Evolutionary conservation across 2,888 invertebrate species (phyloP).

Genomic region (Andrena flavipes): DNA sequence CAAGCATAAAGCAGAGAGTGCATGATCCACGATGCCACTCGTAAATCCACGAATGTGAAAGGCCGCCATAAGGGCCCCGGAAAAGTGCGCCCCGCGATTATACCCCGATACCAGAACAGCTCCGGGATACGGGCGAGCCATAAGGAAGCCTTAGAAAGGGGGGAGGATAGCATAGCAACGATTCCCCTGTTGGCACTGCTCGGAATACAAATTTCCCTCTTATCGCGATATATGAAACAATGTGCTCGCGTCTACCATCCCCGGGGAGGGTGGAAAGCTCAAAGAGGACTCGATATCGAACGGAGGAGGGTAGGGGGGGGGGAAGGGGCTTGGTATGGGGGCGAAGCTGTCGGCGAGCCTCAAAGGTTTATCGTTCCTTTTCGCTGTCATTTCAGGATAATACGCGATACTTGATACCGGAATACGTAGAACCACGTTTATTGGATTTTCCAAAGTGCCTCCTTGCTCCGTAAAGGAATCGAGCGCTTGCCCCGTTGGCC

Average conservation of each 20-base stretch:
- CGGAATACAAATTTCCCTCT: slow-evolving; percentile 62
- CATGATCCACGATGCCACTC: not conserved
- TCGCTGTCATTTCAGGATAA: slow-evolving; percentile 35
- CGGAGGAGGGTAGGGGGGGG: not conserved
- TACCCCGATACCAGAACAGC: slow-evolving; percentile 15
- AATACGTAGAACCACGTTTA: slow-evolving; percentile 30
- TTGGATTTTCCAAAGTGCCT: slow-evolving; percentile 30
- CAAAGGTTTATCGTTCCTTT: slow-evolving; percentile 49
- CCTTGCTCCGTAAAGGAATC: slow-evolving; percentile 1
- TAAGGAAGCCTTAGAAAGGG: slow-evolving; percentile 45
- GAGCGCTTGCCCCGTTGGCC: not conserved
- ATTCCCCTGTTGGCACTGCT: slow-evolving; percentile 28
- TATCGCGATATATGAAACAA: slow-evolving; percentile 55
- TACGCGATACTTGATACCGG: slow-evolving; percentile 31
- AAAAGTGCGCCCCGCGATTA: slow-evolving; percentile 13
- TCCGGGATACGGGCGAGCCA: slow-evolving; percentile 12
- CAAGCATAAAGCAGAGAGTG: not conserved
- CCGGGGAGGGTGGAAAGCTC: slow-evolving; percentile 43
- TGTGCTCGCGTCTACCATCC: slow-evolving; percentile 45
- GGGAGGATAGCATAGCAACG: slow-evolving; percentile 25
- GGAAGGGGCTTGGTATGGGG: not conserved
- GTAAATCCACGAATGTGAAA: not conserved
- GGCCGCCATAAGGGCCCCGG: not conserved
- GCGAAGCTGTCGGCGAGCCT: slow-evolving; percentile 32
- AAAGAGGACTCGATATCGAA: slow-evolving; percentile 54